A percentile compares a stretch with the other conserved stretches of the same genome.
phyloP scores from a whole-genome alignment of 2,888 invertebrate genomes.

The Eudasyphora cyanicolor region DNA sequence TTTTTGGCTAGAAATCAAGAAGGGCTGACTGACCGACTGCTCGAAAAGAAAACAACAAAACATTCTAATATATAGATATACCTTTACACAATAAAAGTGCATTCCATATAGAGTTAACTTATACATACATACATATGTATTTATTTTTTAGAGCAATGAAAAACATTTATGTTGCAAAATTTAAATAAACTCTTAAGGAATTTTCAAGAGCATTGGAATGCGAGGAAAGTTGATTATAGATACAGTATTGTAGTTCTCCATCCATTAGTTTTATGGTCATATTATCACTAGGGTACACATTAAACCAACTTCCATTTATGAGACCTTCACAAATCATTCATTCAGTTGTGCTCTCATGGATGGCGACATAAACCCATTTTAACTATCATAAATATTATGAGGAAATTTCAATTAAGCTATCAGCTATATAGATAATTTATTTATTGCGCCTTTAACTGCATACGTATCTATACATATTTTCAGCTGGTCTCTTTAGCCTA shows the following conservation, averaged over 20 bases:
- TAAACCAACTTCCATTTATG: no score
- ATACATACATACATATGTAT: neutral
- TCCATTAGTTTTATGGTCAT: no score
- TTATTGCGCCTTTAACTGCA: neutral
- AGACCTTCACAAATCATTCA: no score
- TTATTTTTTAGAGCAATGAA: neutral
- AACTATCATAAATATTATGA: conserved; percentile 32
- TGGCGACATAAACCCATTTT: conserved; percentile 20
- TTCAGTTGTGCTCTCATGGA: neutral
- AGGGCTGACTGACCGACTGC: neutral
- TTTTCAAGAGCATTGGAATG: no score
- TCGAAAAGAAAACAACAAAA: neutral
- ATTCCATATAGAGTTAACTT: no score
- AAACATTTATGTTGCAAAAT: conserved; percentile 5
- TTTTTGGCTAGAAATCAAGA: no score
- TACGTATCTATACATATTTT: no score
- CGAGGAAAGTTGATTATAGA: no score
- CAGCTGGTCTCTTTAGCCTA: no score
- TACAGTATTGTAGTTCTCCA: no score
- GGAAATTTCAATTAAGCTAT: conserved; percentile 27
- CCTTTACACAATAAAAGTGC: neutral
- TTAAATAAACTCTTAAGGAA: neutral
- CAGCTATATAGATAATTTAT: conserved; percentile 5
- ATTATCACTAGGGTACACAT: no score
- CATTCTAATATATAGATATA: neutral